Conservation (phyloP, 2,797 vertebrate species). For the Tokudaia tokunoshimensis region DNA sequence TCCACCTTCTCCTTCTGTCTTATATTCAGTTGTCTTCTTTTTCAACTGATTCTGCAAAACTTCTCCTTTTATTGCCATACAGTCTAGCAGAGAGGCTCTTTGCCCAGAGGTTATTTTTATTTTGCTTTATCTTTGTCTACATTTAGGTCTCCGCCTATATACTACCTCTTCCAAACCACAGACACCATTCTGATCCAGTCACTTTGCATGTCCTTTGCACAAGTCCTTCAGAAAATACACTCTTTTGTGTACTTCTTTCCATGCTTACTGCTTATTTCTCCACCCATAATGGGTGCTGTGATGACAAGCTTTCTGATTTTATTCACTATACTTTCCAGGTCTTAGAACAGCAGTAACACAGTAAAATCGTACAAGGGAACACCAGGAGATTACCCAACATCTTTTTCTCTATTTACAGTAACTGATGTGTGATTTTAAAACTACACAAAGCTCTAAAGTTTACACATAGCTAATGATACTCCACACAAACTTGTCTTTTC, state of each 20-base stretch:
- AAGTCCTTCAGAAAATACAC: background rate
- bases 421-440: background rate
- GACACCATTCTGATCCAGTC: background rate
- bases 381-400: background rate
- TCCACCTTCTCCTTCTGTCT: background rate
- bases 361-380: background rate
- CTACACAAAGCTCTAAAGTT: background rate
- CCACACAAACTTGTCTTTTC: background rate
- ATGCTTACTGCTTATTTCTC: background rate
- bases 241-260: background rate
- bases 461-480: background rate
- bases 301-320: background rate
- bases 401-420: background rate
- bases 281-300: background rate
- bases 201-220: background rate
- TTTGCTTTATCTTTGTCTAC: background rate
- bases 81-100: background rate
- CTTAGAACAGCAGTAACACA: background rate
- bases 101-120: background rate
- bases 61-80: background rate
- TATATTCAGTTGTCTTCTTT: background rate
- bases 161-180: background rate
- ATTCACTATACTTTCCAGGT: background rate
- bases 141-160: background rate
- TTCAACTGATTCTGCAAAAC: background rate